phyloP scores from a whole-genome alignment of 2,888 invertebrate species.

The Tipula confusa region DNA sequence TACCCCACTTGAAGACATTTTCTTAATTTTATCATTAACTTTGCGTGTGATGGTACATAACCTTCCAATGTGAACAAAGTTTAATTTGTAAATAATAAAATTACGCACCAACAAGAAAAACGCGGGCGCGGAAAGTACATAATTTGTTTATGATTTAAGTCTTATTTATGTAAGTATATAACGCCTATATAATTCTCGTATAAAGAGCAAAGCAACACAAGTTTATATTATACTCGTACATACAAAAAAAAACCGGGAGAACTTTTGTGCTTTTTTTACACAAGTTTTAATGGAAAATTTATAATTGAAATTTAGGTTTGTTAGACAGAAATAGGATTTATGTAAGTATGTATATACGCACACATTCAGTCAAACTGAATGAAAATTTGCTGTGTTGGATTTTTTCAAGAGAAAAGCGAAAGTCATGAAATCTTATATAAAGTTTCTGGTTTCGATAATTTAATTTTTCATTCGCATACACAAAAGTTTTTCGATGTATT shows the following conservation, averaged over 20 bases:
- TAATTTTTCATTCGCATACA: not conserved
- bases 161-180: not conserved
- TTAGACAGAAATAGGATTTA: not conserved
- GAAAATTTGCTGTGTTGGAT: not conserved
- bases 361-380: not conserved
- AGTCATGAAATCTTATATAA: slow-evolving; percentile 8
- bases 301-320: slow-evolving; percentile 6
- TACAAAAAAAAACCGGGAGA: not conserved
- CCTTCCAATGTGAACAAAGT: not conserved
- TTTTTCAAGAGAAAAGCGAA: not conserved
- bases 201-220: not conserved
- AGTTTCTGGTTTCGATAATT: slow-evolving; percentile 1
- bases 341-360: not conserved
- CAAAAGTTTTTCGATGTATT: not conserved
- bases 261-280: not conserved
- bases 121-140: not conserved
- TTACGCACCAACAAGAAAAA: not conserved
- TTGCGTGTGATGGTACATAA: not conserved
- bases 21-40: not conserved
- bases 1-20: not conserved
- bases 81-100: not conserved
- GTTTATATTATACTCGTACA: not conserved
- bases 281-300: not conserved
- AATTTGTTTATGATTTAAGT: slow-evolving; percentile 3
- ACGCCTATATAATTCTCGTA: not conserved